Evolutionary conservation across 30 jellyfish, hydroid and myxozoan genomes (phyloP), one percentile per base, ranked within the genome.

Genomic region (Nemopilema nomurai): DNA sequence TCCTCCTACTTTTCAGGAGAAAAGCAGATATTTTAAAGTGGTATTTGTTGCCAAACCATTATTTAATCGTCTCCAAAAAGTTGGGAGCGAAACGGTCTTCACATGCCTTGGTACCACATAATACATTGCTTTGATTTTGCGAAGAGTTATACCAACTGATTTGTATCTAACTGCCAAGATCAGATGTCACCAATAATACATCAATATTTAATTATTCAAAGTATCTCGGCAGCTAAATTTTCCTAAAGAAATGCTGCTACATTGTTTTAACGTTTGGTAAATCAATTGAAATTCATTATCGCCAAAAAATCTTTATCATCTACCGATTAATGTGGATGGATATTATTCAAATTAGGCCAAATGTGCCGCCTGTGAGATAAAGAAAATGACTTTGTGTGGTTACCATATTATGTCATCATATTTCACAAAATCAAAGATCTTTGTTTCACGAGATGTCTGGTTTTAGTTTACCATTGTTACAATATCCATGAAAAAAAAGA

Each of bases 401-500:
- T 41, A 41, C 13, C 57, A 13, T 13, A 41, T 41, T 41, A 41
- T 41, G 57, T 41, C 57, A 41, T 41, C 57, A 41, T 41, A 41
- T 41, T 41, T 41, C 9, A 41, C 57, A 41, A 41, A 41, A 13
- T 41, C 57, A 41, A 41, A 41, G 57, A 41, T 41, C 57, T 41
- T 41, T 41, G 57, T 41, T 3, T 41, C 57, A 13, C 57, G 6
- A 41, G 57, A 13, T 41, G 57, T 41, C 57, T 41, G 57, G 57
- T 41, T 41, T 41, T 41, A 41, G 6, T 41, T 41, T 41, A 13
- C 13, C 13, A 3, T 73, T 19, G 83, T 30, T 73, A 73, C 24
- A 30, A 8, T 30, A 3, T 24, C 51, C 64, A 32, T 33, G 62
- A 29, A 53, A 79, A 79, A 79, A 27, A 33, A 81, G 89, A 79